These are phyloP conservation scores for Tinea trinotella DNA, from an alignment of 2,888 invertebrate species.

Conservation along the genomic window DNA sequence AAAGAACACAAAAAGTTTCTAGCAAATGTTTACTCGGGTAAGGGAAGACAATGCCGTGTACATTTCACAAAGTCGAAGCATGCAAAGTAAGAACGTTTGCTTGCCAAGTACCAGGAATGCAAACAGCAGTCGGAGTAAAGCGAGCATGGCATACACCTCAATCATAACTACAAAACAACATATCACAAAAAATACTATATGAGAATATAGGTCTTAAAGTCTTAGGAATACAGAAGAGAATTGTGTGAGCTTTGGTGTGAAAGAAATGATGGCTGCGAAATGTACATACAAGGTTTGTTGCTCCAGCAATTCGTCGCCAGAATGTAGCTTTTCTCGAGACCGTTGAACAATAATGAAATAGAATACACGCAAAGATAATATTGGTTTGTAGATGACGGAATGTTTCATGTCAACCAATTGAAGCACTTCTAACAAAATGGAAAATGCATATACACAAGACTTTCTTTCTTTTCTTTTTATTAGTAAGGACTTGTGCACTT, in stretches of 20 bases:
- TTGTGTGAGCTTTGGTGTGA: background rate
- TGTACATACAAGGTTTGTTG: conserved; percentile 12
- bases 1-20: conserved; percentile 12
- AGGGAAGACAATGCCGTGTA: conserved; percentile 40
- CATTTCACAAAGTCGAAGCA: conserved; percentile 51
- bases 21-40: conserved; percentile 23
- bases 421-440: background rate
- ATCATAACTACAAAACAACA: conserved; percentile 11
- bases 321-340: conserved; percentile 13
- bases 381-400: conserved; percentile 7
- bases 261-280: conserved; percentile 14
- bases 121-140: conserved; percentile 53
- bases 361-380: conserved; percentile 10
- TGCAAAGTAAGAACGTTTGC: conserved; percentile 59
- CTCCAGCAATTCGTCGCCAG: conserved; percentile 10
- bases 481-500: too few species aligned
- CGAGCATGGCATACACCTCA: conserved; percentile 33
- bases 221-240: background rate
- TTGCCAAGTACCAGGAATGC: conserved; percentile 57
- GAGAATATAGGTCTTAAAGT: background rate
- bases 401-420: background rate
- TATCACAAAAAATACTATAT: background rate
- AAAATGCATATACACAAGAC: background rate
- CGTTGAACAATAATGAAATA: conserved; percentile 16
- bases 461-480: too few species aligned